Evolutionary conservation across 1,140 invertebrate species (phyloP).

Genomic region (Cydia splendana): DNA sequence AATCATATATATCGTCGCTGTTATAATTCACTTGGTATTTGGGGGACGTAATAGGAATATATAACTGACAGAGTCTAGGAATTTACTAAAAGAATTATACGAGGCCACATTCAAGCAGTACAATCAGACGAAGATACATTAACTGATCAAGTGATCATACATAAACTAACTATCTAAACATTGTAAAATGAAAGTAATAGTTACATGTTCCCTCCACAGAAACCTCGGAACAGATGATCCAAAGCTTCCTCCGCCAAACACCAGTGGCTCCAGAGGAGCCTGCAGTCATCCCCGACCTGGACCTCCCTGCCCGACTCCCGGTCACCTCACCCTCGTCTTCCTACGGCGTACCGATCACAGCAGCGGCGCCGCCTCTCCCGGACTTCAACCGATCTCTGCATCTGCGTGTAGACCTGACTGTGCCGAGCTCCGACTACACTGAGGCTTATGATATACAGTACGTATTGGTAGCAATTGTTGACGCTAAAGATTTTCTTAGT

Average conservation of each 20-base stretch:
- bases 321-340: neutral
- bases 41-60: too few relatives aligned
- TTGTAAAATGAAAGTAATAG: too few relatives aligned
- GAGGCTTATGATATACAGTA: constrained; percentile 57
- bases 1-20: too few relatives aligned
- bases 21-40: too few relatives aligned
- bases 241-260: constrained; percentile 52
- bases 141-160: too few relatives aligned
- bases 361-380: constrained; percentile 38
- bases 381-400: constrained; percentile 48
- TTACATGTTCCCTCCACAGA: constrained; percentile 36
- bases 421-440: constrained; percentile 58
- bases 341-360: neutral
- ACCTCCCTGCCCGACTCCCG: neutral
- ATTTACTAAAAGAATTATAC: too few relatives aligned
- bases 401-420: constrained; percentile 52
- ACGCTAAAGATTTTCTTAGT: too few relatives aligned
- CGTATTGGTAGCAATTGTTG: neutral
- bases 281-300: constrained; percentile 1
- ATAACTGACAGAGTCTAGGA: too few relatives aligned
- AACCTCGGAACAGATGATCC: constrained; percentile 49
- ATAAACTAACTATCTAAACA: too few relatives aligned
- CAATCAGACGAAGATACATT: too few relatives aligned
- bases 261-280: constrained; percentile 50
- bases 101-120: too few relatives aligned